Evolutionary conservation across 2,797 vertebrate genomes (phyloP).

Genomic region (Numenius phaeopus): DNA sequence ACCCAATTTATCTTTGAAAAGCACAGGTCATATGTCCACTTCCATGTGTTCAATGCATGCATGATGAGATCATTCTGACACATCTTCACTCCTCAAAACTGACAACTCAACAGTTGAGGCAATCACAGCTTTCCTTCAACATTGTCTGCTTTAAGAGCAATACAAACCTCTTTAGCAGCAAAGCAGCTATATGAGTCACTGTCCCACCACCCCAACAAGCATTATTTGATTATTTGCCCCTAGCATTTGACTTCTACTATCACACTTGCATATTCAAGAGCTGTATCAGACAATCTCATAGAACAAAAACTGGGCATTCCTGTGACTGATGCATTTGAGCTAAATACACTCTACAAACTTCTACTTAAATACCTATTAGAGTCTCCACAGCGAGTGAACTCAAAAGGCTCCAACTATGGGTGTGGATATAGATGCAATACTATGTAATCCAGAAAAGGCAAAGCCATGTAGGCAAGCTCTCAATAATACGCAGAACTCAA

Average conservation of each 20-base stretch:
- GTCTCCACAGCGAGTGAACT: fast-evolving
- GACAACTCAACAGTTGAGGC: neutral
- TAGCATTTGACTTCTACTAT: neutral
- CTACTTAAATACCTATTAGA: neutral
- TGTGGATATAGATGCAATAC: neutral
- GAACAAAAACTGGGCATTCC: neutral
- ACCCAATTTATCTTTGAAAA: neutral
- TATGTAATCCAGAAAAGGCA: neutral
- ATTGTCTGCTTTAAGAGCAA: neutral
- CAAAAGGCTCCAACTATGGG: neutral
- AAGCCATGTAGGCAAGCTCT: neutral
- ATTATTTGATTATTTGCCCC: neutral
- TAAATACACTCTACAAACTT: neutral
- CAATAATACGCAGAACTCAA: neutral
- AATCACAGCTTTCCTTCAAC: neutral
- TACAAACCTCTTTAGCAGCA: neutral
- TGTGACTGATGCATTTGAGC: neutral
- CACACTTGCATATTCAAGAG: neutral
- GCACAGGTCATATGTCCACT: neutral
- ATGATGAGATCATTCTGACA: neutral
- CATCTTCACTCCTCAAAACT: neutral
- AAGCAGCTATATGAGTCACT: neutral
- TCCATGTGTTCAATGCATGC: neutral
- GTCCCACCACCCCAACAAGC: neutral
- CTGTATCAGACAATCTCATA: neutral